A percentile compares a stretch with the other conserved stretches of the same genome.
Evolutionary conservation across 2,888 invertebrate species (phyloP).

Genomic region (Cataglyphis albicans): DNA sequence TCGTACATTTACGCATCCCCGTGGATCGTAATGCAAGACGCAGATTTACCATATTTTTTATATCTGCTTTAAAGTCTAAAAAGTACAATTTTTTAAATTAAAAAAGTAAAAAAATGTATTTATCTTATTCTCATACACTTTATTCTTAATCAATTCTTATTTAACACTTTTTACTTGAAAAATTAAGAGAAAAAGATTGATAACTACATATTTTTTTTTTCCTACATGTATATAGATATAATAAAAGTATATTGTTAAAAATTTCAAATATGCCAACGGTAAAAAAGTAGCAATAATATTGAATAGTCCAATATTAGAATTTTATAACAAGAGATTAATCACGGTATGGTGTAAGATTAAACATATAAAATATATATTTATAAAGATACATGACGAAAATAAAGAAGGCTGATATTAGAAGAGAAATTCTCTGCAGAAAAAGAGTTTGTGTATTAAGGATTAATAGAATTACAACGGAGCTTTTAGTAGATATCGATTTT

Average conservation of each 20-base stretch:
- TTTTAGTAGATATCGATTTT: background rate
- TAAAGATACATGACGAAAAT: background rate
- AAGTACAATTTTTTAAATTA: background rate
- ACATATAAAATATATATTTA: conserved; percentile 34
- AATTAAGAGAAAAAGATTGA: no score
- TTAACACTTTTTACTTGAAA: background rate
- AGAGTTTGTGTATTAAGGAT: background rate
- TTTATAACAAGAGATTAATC: conserved; percentile 18
- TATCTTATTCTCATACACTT: background rate
- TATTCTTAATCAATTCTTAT: background rate
- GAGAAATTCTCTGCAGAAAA: background rate
- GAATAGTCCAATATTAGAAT: conserved; percentile 20
- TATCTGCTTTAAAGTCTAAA: background rate
- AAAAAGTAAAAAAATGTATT: background rate
- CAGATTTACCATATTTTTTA: background rate
- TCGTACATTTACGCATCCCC: conserved; percentile 37
- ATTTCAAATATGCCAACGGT: background rate
- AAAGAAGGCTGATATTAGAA: background rate
- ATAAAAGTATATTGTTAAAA: background rate
- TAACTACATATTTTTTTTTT: no score
- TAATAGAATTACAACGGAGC: background rate
- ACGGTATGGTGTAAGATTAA: background rate
- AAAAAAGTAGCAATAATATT: conserved; percentile 20
- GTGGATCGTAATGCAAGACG: conserved; percentile 31
- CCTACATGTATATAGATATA: background rate